Percentiles rank a stretch among this genome's conserved stretches.
Evolutionary conservation across 37 sponge, comb jelly and placozoan species (phyloP).

Genomic region (Bolinopsis microptera): DNA sequence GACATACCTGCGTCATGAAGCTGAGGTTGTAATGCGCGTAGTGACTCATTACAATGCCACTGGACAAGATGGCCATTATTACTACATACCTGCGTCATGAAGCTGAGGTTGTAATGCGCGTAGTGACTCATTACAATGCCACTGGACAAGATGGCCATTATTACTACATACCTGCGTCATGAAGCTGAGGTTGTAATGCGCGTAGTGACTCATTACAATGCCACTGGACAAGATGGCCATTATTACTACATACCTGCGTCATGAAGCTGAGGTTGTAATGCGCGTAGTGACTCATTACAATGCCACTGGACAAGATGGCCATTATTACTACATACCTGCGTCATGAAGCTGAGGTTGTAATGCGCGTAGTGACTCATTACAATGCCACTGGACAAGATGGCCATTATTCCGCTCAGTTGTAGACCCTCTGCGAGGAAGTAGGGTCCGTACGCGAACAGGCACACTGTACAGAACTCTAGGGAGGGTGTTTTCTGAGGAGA

Average conservation of each 20-base stretch:
- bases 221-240: too few species aligned
- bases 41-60: constrained; percentile 34
- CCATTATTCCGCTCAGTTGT: constrained; percentile 69
- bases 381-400: constrained; percentile 41
- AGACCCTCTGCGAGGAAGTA: constrained; percentile 90
- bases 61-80: constrained; percentile 3
- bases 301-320: too few species aligned
- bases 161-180: too few species aligned
- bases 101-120: constrained; percentile 9
- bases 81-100: constrained; percentile 9
- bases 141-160: constrained; percentile 12
- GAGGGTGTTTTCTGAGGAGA: constrained; percentile 79
- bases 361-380: constrained; percentile 62
- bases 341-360: constrained; percentile 49
- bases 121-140: constrained; percentile 33
- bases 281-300: too few species aligned
- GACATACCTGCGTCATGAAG: too few species aligned
- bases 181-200: too few species aligned
- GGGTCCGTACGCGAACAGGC: constrained; percentile 86
- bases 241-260: too few species aligned
- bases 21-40: constrained; percentile 41
- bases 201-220: too few species aligned
- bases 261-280: too few species aligned
- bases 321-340: too few species aligned
- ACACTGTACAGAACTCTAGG: constrained; percentile 84